These are phyloP conservation scores for Coregonus sp. DNA, from an alignment of 2,797 vertebrate genomes.

Conservation along the genomic window DNA sequence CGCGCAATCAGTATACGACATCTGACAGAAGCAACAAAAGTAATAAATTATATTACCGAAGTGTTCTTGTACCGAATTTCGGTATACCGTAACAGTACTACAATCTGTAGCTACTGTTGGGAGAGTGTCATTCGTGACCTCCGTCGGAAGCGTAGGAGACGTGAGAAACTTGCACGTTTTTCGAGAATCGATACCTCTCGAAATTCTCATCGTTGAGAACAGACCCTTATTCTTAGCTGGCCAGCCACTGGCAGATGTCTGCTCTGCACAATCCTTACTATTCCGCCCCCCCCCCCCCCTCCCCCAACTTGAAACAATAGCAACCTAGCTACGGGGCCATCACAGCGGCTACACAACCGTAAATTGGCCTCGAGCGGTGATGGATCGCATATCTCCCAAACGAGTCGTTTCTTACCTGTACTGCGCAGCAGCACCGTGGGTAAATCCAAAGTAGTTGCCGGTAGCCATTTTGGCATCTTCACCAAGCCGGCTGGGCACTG, in stretches of 20 bases:
- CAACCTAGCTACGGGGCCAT: neutral
- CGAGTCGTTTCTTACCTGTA: constrained; percentile 81
- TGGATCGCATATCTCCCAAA: constrained; percentile 3
- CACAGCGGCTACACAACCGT: neutral
- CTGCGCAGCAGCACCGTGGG: constrained; percentile 95
- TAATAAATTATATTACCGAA: no score
- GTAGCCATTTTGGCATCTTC: constrained; percentile 99
- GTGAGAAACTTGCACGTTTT: no score
- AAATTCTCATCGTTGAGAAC: no score
- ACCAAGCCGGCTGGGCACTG: constrained; percentile 99
- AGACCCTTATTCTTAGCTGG: neutral
- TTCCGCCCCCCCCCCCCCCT: constrained; percentile 67
- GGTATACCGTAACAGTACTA: no score
- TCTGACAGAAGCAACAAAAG: no score
- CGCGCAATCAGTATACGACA: no score
- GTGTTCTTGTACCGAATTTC: no score
- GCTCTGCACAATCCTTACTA: neutral
- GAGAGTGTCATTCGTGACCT: no score
- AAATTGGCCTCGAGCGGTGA: neutral
- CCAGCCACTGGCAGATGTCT: neutral
- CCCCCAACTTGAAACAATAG: constrained; percentile 67
- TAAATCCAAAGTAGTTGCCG: constrained; percentile 99
- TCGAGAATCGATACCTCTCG: no score
- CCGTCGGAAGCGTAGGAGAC: no score
- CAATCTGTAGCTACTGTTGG: no score